Percentiles rank a stretch among this genome's conserved stretches.
These are phyloP conservation scores for Lepidothrix coronata DNA, from an alignment of 2,113 vertebrate species.

Conservation along the genomic window DNA sequence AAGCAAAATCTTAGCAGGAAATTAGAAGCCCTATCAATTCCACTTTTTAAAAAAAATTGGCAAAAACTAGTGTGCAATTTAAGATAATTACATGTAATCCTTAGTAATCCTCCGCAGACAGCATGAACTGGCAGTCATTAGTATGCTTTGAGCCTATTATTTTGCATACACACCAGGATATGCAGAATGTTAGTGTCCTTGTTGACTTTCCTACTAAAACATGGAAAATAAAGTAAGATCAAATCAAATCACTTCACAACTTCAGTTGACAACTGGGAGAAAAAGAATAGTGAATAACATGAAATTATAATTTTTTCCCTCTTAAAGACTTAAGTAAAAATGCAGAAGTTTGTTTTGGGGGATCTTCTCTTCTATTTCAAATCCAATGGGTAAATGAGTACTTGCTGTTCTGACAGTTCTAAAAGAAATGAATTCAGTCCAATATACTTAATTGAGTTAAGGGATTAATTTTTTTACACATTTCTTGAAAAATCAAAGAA, in stretches of 20 bases:
- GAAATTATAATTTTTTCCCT: background rate
- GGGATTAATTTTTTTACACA: background rate
- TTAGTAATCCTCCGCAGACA: constrained; percentile 47
- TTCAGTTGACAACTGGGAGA: background rate
- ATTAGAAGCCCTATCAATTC: constrained; percentile 48
- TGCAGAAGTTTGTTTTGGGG: background rate
- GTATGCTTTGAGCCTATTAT: constrained; percentile 24
- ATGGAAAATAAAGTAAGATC: constrained; percentile 7
- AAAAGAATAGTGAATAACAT: background rate
- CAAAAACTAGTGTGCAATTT: constrained; percentile 45
- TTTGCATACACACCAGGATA: constrained; percentile 27
- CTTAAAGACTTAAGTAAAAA: background rate
- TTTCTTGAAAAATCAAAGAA: background rate
- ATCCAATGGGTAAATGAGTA: background rate
- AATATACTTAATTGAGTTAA: background rate
- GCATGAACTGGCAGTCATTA: constrained; percentile 41
- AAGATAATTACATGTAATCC: constrained; percentile 72
- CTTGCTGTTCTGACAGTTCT: background rate
- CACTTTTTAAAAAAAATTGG: background rate
- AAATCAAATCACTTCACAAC: background rate
- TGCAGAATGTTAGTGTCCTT: background rate
- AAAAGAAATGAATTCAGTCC: background rate
- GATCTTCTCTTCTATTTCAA: background rate
- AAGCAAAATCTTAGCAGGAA: constrained; percentile 23
- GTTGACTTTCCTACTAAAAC: background rate